Base-by-base conservation (phyloP, 2,888 invertebrate species). In the Microdon myrmicae region DNA sequence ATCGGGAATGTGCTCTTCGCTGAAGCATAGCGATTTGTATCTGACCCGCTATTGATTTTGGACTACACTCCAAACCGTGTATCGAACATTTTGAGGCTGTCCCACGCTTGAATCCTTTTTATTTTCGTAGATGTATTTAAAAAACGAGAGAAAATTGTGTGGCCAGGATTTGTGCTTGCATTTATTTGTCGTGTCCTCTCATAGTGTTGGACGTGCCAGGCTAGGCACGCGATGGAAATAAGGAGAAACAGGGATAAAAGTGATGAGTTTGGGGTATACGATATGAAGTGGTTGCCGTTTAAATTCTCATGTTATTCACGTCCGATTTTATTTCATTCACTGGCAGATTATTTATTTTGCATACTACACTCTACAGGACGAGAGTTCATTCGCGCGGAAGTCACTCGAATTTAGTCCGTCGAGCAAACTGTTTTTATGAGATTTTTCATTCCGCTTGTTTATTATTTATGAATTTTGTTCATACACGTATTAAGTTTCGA, bases 281-380 rank as follows among this genome's bases (percentile, higher is more conserved):
- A 29, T 9, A 34, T 39, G 35, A 37, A 13, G 23, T 53, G 44
- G 34, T 39, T 45, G 34, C 29, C 25, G 41, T 41, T 53, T 44
- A 60, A 47, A 54, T 54, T 54, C 43, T 26, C 38, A 44, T 60
- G 38, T 32, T 54, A 43, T 61, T 44, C 55, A 61, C 55, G 55
- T 55, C 44, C 16, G 45, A 35, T 49, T 60, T 12, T 48, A 23
- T 22, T 35, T 25, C 43, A 9, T 41, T 16, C 16, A 12, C 7
- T 22, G 2, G 34, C 20, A 3, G 14, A 22, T 20, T 13, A 8
- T 23, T 31, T 38, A 7, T 23, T 4, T 22, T 20, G n/a, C n/a
- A n/a, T n/a, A n/a, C n/a, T n/a, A n/a, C n/a, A n/a, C n/a, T n/a
- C n/a, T n/a, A n/a, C n/a, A n/a, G n/a, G n/a, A n/a, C n/a, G n/a